Evolutionary conservation across 1,140 invertebrate species (phyloP).

Genomic region (Carcinoscorpius rotundicauda): DNA sequence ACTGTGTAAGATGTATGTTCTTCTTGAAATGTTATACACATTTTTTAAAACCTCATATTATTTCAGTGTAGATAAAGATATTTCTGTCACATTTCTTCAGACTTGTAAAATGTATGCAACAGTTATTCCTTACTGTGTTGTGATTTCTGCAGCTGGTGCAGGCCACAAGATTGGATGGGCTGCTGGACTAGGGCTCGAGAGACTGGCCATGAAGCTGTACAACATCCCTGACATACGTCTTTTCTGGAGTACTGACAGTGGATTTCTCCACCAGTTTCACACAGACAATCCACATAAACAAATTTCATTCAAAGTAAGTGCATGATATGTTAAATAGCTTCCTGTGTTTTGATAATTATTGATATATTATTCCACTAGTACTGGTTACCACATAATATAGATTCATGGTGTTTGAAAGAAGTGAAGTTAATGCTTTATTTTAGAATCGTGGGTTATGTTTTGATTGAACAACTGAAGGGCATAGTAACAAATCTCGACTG

Average conservation of each 20-base stretch:
- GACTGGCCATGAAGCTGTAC: constrained; percentile 92
- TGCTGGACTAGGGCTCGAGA: constrained; percentile 91
- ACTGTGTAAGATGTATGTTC: no score
- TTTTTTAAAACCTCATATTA: no score
- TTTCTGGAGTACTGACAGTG: constrained; percentile 82
- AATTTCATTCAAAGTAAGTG: constrained; percentile 49
- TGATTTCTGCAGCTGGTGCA: constrained; percentile 48
- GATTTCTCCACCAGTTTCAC: constrained; percentile 85
- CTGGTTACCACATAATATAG: background rate
- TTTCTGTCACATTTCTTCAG: background rate
- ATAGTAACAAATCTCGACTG: no score
- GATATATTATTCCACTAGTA: no score
- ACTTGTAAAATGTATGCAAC: background rate
- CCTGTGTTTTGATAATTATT: background rate
- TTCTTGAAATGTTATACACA: no score
- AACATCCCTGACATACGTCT: constrained; percentile 90
- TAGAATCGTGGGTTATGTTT: no score
- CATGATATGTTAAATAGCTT: background rate
- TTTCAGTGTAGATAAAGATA: no score
- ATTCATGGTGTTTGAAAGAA: background rate
- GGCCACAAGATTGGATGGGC: constrained; percentile 88
- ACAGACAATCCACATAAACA: constrained; percentile 50
- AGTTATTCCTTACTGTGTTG: constrained; percentile 8
- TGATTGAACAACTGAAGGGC: no score
- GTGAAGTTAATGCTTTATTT: no score